Percentiles rank a stretch among this genome's conserved stretches.
These are phyloP conservation scores for Gymnopithys bicolor DNA, from an alignment of 2,797 vertebrate species.

Conservation along the genomic window DNA sequence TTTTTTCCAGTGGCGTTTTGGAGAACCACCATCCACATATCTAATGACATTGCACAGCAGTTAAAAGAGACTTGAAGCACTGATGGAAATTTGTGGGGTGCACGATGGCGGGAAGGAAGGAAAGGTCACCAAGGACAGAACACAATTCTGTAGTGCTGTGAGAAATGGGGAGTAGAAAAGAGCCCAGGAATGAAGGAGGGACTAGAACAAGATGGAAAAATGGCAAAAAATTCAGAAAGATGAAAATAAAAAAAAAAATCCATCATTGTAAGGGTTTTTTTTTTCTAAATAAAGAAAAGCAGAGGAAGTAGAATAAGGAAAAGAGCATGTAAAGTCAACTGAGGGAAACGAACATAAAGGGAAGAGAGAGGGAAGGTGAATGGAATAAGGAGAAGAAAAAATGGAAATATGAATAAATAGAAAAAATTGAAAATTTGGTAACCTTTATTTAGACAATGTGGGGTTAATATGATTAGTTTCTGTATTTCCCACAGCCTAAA, in stretches of 20 bases:
- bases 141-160: background rate
- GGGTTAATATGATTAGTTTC: background rate
- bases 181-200: background rate
- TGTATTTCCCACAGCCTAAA: background rate
- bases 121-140: background rate
- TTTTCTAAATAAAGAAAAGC: background rate
- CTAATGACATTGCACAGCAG: background rate
- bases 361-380: background rate
- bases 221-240: background rate
- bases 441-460: background rate
- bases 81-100: background rate
- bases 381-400: background rate
- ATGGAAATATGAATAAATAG: background rate
- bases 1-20: background rate
- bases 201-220: background rate
- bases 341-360: background rate
- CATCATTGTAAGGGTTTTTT: background rate
- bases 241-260: background rate
- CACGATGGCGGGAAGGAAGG: background rate
- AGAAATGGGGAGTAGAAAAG: background rate
- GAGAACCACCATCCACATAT: background rate
- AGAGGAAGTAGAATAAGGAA: background rate
- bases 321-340: background rate
- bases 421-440: background rate
- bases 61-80: background rate